phyloP scores from a whole-genome alignment of 2,113 vertebrate species.

The Callithrix jacchus region DNA sequence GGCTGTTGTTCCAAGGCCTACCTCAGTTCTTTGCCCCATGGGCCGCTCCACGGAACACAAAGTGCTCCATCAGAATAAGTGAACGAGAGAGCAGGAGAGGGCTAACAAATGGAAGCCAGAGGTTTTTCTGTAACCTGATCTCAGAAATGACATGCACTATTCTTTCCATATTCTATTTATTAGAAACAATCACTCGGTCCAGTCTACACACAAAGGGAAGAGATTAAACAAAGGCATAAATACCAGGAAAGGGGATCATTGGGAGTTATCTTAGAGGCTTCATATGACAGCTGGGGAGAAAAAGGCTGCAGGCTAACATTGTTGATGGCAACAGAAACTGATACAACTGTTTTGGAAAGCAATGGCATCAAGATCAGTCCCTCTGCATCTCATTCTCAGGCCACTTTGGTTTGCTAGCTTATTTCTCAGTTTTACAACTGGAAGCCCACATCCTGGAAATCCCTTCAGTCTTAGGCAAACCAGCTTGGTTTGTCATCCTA shows the following conservation, averaged over 20 bases:
- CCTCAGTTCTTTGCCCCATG: neutral
- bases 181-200: neutral
- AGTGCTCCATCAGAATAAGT: neutral
- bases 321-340: neutral
- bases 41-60: neutral
- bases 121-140: neutral
- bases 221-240: neutral
- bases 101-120: neutral
- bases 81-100: neutral
- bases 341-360: neutral
- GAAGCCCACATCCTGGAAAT: neutral
- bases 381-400: neutral
- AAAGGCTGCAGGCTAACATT: neutral
- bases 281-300: neutral
- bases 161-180: neutral
- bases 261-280: neutral
- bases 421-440: neutral
- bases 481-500: neutral
- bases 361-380: neutral
- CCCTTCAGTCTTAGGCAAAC: neutral
- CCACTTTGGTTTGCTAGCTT: neutral
- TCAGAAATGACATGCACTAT: neutral
- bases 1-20: neutral
- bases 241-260: neutral
- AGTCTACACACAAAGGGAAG: neutral